Evolutionary conservation across 2,797 vertebrate species (phyloP).

Genomic region (Tapera naevia): DNA sequence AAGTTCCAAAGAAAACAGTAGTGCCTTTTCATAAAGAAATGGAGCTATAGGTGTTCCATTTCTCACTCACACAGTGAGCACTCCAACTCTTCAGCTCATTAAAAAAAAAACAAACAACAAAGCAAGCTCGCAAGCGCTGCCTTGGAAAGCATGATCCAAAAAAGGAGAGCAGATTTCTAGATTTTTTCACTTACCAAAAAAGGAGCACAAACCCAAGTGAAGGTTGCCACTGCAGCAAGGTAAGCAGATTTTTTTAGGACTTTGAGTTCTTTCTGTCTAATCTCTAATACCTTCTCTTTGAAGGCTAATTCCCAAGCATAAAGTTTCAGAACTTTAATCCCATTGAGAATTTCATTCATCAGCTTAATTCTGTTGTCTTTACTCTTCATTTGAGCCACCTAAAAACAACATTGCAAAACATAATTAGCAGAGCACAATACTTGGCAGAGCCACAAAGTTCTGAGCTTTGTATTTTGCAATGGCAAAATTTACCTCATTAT

Average conservation of each 20-base stretch:
- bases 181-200: conserved; percentile 88
- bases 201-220: conserved; percentile 97
- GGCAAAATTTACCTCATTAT: conserved; percentile 47
- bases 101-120: background rate
- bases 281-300: conserved; percentile 88
- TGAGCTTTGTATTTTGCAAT: conserved; percentile 47
- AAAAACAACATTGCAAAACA: conserved; percentile 28
- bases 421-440: conserved; percentile 33
- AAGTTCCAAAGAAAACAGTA: background rate
- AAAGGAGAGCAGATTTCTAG: background rate
- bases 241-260: conserved; percentile 93
- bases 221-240: conserved; percentile 88
- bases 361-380: conserved; percentile 96
- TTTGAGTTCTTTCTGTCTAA: conserved; percentile 88
- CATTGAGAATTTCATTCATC: conserved; percentile 96
- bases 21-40: background rate
- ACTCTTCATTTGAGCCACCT: conserved; percentile 98
- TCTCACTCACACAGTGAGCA: background rate
- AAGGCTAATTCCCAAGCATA: conserved; percentile 98
- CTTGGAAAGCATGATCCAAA: background rate
- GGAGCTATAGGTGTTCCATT: background rate
- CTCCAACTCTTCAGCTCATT: background rate
- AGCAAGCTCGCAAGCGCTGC: background rate
- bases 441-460: conserved; percentile 37
- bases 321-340: conserved; percentile 95